Evolutionary conservation across 1,140 invertebrate species (phyloP), one percentile per base, ranked within the genome.

Genomic region (Lanistes nyassanus): DNA sequence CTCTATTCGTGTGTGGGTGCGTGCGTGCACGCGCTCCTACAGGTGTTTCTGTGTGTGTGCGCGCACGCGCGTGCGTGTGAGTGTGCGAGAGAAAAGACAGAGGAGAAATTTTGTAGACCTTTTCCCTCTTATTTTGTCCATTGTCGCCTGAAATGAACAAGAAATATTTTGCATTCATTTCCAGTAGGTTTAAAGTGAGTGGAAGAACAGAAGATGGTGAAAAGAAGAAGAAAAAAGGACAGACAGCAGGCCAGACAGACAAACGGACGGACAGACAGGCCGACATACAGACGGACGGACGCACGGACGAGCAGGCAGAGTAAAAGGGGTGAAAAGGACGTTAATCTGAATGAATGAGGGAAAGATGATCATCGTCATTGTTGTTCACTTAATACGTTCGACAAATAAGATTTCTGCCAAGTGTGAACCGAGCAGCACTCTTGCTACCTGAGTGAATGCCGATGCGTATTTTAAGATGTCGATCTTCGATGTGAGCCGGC

Each of bases 381-480:
- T n/a, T 55, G 53, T n/a, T 55, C 13, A 13, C n/a, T n/a, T n/a
- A 16, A n/a, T n/a, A n/a, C n/a, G n/a, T 55, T 13, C 53, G 13
- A n/a, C 53, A 16, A n/a, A 13, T 55, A n/a, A 13, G 13, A n/a
- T n/a, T 55, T n/a, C 53, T 55, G 53, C 53, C 13, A n/a, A 13
- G 13, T 13, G 53, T 55, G 53, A n/a, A 16, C 13, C 53, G 13
- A n/a, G 53, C n/a, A n/a, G 53, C 53, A n/a, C 53, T 55, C 13
- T 13, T 60, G 23, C 1, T 9, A 34, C 95, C 96, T 82, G 95
- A 95, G 84, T 97, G 96, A 80, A 97, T 94, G 75, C 96, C 97
- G 85, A 99, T 98, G 78, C 97, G 90, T 0, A 98, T 92, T 89
- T 94, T 93, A 23, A 97, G 90, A 76, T 94, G 92, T 3, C 76